Percentiles rank a stretch among this genome's conserved stretches.
phyloP scores from a whole-genome alignment of 2,888 invertebrate species.

The Torymus aiolomorphi region DNA sequence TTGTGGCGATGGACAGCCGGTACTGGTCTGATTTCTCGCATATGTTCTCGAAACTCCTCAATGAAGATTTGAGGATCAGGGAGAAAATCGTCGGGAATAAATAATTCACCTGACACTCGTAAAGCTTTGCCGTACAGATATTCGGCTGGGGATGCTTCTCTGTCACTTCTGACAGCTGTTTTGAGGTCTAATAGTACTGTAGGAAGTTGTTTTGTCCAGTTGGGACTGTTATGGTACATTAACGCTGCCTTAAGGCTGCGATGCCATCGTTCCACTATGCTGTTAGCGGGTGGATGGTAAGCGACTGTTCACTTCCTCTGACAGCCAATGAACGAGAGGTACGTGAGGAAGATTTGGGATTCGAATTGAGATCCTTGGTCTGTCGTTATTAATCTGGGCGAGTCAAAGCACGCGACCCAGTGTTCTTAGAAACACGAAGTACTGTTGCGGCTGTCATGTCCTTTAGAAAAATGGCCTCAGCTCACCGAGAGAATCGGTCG shows the following conservation, averaged over 20 bases:
- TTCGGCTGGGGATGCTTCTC: constrained; percentile 43
- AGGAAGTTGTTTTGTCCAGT: constrained; percentile 43
- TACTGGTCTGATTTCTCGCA: constrained; percentile 46
- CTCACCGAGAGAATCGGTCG: background rate
- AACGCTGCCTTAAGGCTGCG: constrained; percentile 54
- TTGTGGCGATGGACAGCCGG: constrained; percentile 46
- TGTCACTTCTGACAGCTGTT: constrained; percentile 43
- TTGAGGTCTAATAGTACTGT: constrained; percentile 53
- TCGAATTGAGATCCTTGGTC: constrained; percentile 67
- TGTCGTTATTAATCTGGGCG: constrained; percentile 63
- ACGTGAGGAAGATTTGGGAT: constrained; percentile 57
- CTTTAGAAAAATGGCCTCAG: background rate
- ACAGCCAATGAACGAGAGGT: constrained; percentile 53
- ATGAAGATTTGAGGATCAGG: constrained; percentile 39
- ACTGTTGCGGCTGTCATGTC: constrained; percentile 59
- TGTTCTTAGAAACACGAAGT: constrained; percentile 59
- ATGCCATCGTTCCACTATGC: constrained; percentile 60
- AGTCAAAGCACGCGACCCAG: constrained; percentile 67
- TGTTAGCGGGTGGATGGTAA: constrained; percentile 61
- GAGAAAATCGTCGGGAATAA: constrained; percentile 29
- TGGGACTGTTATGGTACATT: constrained; percentile 33
- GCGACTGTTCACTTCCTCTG: constrained; percentile 56
- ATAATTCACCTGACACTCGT: constrained; percentile 54
- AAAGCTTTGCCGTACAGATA: constrained; percentile 41
- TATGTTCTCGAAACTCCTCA: constrained; percentile 49